phyloP scores from a whole-genome alignment of 1,140 invertebrate genomes.

The Neoseiulus cucumeris region DNA sequence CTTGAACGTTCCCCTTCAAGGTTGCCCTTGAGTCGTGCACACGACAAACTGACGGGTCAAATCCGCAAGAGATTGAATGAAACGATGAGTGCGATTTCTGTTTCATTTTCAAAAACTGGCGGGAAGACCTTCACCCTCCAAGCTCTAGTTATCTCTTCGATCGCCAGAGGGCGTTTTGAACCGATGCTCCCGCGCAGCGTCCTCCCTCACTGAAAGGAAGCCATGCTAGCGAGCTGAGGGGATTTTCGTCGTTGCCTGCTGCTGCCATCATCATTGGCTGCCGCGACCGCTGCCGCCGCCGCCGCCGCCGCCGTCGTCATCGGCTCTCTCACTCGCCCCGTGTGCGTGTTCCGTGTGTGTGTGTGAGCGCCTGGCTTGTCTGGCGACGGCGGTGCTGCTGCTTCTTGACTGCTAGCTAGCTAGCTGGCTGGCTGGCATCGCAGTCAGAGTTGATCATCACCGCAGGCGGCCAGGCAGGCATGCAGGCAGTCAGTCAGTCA shows the following conservation, averaged over 20 bases:
- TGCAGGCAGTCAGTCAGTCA: background rate
- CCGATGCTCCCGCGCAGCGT: conserved; percentile 8
- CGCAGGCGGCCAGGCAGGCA: background rate
- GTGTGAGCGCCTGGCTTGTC: background rate
- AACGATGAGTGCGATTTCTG: no score
- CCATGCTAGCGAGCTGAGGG: no score
- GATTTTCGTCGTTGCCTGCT: background rate
- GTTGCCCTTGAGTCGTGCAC: no score
- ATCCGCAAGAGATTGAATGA: no score
- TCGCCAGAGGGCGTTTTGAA: background rate
- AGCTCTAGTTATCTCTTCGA: no score
- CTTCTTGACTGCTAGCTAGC: background rate
- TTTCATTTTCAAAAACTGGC: no score
- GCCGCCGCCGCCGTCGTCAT: background rate
- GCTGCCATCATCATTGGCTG: background rate
- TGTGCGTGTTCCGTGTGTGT: background rate
- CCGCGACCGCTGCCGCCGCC: background rate
- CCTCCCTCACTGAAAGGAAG: background rate
- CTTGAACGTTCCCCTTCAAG: no score
- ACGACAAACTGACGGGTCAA: no score
- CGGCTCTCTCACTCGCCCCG: background rate
- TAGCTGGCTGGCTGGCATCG: background rate
- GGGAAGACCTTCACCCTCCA: no score
- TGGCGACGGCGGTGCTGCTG: background rate
- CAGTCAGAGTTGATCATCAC: no score